Percentiles rank a stretch among this genome's conserved stretches.
Conservation (phyloP, 2,113 vertebrate genomes). For the Silurus meridionalis region DNA sequence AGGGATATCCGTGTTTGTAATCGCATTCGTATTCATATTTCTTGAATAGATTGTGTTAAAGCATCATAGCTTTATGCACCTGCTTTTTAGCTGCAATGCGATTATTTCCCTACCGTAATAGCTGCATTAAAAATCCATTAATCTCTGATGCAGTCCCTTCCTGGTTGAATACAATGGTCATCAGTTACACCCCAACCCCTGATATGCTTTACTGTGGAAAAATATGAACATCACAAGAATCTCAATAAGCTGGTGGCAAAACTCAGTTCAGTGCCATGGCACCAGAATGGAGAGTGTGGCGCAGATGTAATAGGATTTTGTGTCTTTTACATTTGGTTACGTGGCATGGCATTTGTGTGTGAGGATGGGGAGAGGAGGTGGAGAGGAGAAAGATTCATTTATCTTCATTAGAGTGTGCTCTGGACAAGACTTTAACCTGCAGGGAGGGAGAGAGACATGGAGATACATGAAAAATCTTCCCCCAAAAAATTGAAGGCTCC, state of each 20-base stretch:
- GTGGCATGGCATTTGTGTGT: conserved; percentile 27
- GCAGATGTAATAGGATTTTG: conserved; percentile 29
- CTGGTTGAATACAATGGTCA: conserved; percentile 33
- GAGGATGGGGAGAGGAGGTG: conserved; percentile 35
- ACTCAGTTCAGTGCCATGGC: conserved; percentile 4
- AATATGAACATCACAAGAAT: conserved; percentile 37
- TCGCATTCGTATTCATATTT: neutral
- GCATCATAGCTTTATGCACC: conserved; percentile 9
- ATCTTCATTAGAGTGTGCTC: conserved; percentile 66
- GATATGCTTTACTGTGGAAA: conserved; percentile 11
- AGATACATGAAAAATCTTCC: conserved; percentile 51
- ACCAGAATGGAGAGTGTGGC: neutral
- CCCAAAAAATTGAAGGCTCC: neutral
- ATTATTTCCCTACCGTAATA: conserved; percentile 49
- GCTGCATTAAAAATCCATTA: conserved; percentile 53
- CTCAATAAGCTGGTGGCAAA: neutral
- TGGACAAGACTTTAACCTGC: conserved; percentile 58
- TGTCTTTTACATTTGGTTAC: conserved; percentile 41
- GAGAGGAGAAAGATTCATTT: conserved; percentile 61
- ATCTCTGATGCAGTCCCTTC: conserved; percentile 43
- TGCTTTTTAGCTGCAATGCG: conserved; percentile 49
- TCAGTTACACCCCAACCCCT: conserved; percentile 42
- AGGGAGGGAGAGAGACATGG: conserved; percentile 52
- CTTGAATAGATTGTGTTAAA: neutral
- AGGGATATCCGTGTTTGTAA: neutral